Conservation (phyloP, 1,140 invertebrate genomes). For the Palaemon carinicauda region DNA sequence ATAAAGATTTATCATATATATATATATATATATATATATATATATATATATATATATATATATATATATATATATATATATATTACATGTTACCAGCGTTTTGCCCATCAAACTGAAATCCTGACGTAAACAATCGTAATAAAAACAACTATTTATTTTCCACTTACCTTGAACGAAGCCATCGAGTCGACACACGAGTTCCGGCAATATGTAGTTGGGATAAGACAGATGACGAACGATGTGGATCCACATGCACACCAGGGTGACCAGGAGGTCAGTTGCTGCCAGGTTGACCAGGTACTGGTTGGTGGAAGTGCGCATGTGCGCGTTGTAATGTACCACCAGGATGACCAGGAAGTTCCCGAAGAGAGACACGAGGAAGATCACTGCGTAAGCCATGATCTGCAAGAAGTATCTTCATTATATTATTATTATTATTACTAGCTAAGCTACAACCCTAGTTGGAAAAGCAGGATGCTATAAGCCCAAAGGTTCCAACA, state of each 20-base stretch:
- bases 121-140: too few relatives aligned
- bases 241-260: slow-evolving; percentile 68
- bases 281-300: slow-evolving; percentile 65
- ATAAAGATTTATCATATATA: too few relatives aligned
- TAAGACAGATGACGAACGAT: slow-evolving; percentile 63
- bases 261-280: slow-evolving; percentile 65
- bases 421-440: too few relatives aligned
- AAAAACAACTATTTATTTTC: not conserved
- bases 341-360: slow-evolving; percentile 69
- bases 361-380: slow-evolving; percentile 65
- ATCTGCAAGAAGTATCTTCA: slow-evolving; percentile 14
- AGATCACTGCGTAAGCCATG: slow-evolving; percentile 41
- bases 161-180: slow-evolving; percentile 68
- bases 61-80: too few relatives aligned
- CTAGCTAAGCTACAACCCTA: too few relatives aligned
- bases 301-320: slow-evolving; percentile 65
- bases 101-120: too few relatives aligned
- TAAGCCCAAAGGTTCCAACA: too few relatives aligned
- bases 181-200: slow-evolving; percentile 68
- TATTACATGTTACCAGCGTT: too few relatives aligned
- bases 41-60: too few relatives aligned
- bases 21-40: too few relatives aligned
- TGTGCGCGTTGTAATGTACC: slow-evolving; percentile 66
- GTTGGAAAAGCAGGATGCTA: too few relatives aligned
- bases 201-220: slow-evolving; percentile 64